Conservation (phyloP, 2,888 invertebrate genomes). For the Philonicus albiceps region DNA sequence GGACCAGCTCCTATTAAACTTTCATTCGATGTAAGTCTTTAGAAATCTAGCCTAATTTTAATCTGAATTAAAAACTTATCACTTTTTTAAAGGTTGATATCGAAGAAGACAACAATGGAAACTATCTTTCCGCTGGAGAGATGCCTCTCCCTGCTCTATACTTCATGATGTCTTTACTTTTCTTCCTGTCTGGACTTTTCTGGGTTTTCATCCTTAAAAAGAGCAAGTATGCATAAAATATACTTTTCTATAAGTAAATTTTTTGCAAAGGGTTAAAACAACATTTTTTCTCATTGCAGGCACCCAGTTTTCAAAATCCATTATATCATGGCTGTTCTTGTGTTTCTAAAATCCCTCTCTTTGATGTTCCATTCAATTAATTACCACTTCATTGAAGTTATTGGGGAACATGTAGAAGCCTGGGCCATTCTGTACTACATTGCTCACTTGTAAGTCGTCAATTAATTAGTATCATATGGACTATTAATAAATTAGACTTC, state of each 20-base stretch:
- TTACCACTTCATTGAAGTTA: slow-evolving; percentile 91
- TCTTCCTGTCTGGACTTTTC: slow-evolving; percentile 86
- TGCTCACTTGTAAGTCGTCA: slow-evolving; percentile 85
- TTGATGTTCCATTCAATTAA: slow-evolving; percentile 94
- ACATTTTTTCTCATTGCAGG: slow-evolving; percentile 58
- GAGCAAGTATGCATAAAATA: slow-evolving; percentile 68
- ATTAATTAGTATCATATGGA: not conserved
- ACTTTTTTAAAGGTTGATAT: slow-evolving; percentile 75
- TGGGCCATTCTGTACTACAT: slow-evolving; percentile 98
- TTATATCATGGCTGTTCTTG: slow-evolving; percentile 93
- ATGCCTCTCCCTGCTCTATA: slow-evolving; percentile 94
- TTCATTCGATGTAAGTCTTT: slow-evolving; percentile 74
- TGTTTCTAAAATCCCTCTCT: slow-evolving; percentile 90
- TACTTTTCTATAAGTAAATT: too few species aligned
- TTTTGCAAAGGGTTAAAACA: not conserved
- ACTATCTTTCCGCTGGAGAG: slow-evolving; percentile 93
- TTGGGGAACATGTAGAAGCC: slow-evolving; percentile 93
- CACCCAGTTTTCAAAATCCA: slow-evolving; percentile 94
- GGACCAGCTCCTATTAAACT: slow-evolving; percentile 62
- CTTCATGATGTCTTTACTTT: slow-evolving; percentile 89
- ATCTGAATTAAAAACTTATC: not conserved
- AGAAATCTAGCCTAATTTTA: not conserved
- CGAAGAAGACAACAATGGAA: slow-evolving; percentile 83
- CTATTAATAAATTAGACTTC: not conserved
- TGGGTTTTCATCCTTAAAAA: slow-evolving; percentile 90